These are phyloP conservation scores for Eudemis profundana DNA, from an alignment of 2,888 invertebrate species.

Conservation along the genomic window DNA sequence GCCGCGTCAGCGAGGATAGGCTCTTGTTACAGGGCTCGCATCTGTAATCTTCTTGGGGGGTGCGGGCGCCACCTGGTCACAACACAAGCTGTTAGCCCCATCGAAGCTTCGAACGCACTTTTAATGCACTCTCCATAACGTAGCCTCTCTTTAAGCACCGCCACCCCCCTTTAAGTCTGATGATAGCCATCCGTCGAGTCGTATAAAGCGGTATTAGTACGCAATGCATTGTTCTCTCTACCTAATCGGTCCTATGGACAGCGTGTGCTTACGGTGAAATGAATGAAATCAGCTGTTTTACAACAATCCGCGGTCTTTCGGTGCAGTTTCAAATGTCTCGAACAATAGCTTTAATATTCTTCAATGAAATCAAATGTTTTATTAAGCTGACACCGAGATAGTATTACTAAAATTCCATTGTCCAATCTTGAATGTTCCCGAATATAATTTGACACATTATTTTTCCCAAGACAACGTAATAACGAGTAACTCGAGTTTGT, in stretches of 20 bases:
- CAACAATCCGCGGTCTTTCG: conserved; percentile 59
- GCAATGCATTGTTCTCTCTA: conserved; percentile 58
- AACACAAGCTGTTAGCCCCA: conserved; percentile 84
- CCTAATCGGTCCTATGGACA: conserved; percentile 57
- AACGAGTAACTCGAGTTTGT: conserved; percentile 77
- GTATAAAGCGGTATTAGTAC: conserved; percentile 79
- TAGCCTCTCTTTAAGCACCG: conserved; percentile 83
- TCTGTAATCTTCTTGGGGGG: conserved; percentile 94
- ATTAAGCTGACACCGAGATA: conserved; percentile 74
- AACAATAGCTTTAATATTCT: conserved; percentile 76
- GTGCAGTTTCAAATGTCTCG: conserved; percentile 70
- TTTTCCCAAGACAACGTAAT: conserved; percentile 80
- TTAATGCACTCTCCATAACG: conserved; percentile 84
- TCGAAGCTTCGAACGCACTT: conserved; percentile 80
- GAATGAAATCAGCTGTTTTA: conserved; percentile 61
- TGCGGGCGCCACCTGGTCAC: conserved; percentile 90
- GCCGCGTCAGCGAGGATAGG: conserved; percentile 93
- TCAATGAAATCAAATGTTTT: conserved; percentile 77
- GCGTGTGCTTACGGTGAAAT: conserved; percentile 66
- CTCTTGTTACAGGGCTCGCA: conserved; percentile 97
- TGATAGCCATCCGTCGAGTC: conserved; percentile 76
- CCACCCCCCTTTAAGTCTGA: conserved; percentile 79
- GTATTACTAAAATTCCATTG: conserved; percentile 80
- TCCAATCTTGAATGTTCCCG: conserved; percentile 74
- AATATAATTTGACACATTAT: conserved; percentile 62